These are phyloP conservation scores for Melozone crissalis DNA, from an alignment of 2,113 vertebrate genomes.

Conservation along the genomic window DNA sequence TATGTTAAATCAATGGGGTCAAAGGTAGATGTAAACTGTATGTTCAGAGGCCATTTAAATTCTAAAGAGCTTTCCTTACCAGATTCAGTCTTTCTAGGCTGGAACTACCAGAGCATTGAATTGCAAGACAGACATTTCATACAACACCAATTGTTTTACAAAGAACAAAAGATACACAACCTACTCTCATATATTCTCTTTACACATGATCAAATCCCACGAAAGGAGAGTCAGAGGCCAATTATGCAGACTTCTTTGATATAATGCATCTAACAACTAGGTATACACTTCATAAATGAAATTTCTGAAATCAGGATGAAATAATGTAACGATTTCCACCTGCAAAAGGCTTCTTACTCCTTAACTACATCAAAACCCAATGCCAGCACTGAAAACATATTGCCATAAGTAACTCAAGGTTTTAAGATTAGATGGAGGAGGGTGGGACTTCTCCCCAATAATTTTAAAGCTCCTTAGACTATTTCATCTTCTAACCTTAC, in stretches of 20 bases:
- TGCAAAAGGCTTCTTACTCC: background rate
- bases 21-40: background rate
- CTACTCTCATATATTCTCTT: background rate
- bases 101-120: background rate
- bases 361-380: background rate
- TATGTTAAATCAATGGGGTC: background rate
- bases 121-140: background rate
- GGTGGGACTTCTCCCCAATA: rapidly evolving
- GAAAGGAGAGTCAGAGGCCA: background rate
- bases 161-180: background rate
- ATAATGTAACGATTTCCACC: background rate
- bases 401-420: background rate
- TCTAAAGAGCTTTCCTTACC: background rate
- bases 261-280: background rate
- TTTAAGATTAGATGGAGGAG: background rate
- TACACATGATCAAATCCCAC: background rate
- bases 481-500: background rate
- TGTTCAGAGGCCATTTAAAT: background rate
- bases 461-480: background rate
- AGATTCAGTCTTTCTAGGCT: background rate
- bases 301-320: background rate
- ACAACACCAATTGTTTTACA: background rate
- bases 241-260: background rate
- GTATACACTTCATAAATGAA: background rate
- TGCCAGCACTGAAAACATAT: background rate